Evolutionary conservation across 2,113 vertebrate species (phyloP), one percentile per base, ranked within the genome.

Genomic region (Strix aluco): DNA sequence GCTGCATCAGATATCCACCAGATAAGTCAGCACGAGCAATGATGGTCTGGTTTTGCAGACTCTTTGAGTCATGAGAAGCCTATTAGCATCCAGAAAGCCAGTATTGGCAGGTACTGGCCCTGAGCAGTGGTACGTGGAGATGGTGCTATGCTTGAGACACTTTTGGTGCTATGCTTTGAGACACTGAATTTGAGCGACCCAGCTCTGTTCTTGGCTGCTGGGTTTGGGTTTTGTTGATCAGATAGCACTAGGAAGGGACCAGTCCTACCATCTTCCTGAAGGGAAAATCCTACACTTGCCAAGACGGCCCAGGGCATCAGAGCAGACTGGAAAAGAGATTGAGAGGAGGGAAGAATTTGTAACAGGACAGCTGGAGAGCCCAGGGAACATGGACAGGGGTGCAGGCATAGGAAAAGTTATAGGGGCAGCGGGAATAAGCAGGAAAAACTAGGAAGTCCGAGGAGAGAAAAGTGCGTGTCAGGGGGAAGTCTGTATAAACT

Each of bases 311-410:
- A 10, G 42, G 38, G 54, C 25, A 25, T 42, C 19, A 14, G 57
- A 52, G 38, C 17, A 67, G 52, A 13, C 10, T 20, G 44, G 38
- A 26, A 72, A 75, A 55, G 46, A 44, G 32, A 38, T 6, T n/a
- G 59, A 74, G 57, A 70, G 44, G 25, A 72, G 18, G 34, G 63
- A 81, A 49, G 22, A 71, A 59, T 74, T 78, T 81, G 7, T 57
- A 46, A 66, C 11, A 34, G 34, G 62, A 13, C 34, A 52, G 20
- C 15, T 36, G 13, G 38, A 29, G 15, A 88, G 17, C 47, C 29
- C n/a, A 26, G 22, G 21, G 8, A 83, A 49, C 44, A 36, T 1
- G 2, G 49, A 10, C 3, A 2, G 10, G 52, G 29, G 3, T 47
- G 36, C 17, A 52, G 7, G 9, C 2, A 40, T 36, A 46, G n/a